Conservation (phyloP, 1,140 invertebrate genomes). For the Ceratoteleas bidentatus region DNA sequence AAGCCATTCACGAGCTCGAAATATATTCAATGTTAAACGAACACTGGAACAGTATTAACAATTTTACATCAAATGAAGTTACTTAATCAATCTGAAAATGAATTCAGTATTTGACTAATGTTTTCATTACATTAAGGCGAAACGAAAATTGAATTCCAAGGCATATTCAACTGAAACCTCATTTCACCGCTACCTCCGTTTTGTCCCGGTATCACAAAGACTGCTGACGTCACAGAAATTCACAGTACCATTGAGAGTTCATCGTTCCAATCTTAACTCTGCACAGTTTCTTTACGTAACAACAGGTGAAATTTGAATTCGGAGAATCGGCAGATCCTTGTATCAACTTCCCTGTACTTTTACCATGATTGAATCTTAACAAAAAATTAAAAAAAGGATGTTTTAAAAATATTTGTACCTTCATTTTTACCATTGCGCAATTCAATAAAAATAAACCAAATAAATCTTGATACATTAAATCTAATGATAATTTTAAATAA, state of each 20-base stretch:
- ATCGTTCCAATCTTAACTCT: slow-evolving; percentile 4
- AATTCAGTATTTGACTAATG: too few species aligned
- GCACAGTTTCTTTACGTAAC: slow-evolving; percentile 3
- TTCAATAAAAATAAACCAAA: too few species aligned
- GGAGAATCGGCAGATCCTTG: not conserved
- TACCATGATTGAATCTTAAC: not conserved
- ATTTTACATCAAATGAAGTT: too few species aligned
- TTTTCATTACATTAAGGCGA: too few species aligned
- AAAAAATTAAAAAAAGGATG: too few species aligned
- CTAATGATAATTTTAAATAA: too few species aligned
- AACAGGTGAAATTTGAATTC: not conserved
- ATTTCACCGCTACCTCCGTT: not conserved
- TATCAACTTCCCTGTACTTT: not conserved
- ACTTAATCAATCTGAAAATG: too few species aligned
- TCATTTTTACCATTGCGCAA: too few species aligned
- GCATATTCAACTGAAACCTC: not conserved
- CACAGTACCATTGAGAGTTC: slow-evolving; percentile 21
- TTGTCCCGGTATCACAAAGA: slow-evolving; percentile 6
- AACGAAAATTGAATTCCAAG: too few species aligned
- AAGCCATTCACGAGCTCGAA: too few species aligned
- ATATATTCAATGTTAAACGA: not conserved
- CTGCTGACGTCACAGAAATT: slow-evolving; percentile 23
- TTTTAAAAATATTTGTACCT: too few species aligned
- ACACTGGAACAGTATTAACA: not conserved
- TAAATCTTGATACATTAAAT: too few species aligned